Conservation (phyloP, 2,113 vertebrate species). For the Empidonax alnorum region DNA sequence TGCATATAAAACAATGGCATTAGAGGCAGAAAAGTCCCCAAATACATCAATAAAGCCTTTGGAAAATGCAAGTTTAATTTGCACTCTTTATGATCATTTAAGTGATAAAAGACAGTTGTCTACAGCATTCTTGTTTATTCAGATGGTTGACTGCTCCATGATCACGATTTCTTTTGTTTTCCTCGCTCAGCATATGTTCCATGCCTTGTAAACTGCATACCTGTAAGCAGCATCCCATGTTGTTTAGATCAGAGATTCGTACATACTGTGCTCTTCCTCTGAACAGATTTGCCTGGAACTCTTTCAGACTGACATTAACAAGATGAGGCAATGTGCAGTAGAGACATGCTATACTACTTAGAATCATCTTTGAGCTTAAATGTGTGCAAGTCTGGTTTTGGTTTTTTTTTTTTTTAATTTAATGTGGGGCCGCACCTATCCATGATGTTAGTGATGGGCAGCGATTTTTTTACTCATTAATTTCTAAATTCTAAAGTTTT, state of each 20-base stretch:
- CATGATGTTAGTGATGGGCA: not conserved
- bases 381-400: not conserved
- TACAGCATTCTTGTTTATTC: not conserved
- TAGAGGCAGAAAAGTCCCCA: not conserved
- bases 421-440: not conserved
- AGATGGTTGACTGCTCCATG: not conserved
- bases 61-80: not conserved
- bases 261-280: slow-evolving; percentile 44
- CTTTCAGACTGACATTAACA: slow-evolving; percentile 38
- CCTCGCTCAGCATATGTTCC: slow-evolving; percentile 28
- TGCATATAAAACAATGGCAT: not conserved
- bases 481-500: not conserved
- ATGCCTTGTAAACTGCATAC: slow-evolving; percentile 15
- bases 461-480: not conserved
- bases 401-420: not conserved
- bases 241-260: not conserved
- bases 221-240: slow-evolving; percentile 11
- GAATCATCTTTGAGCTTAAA: not conserved
- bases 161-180: slow-evolving; percentile 35
- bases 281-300: slow-evolving; percentile 44
- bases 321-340: not conserved
- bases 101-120: not conserved
- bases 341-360: not conserved
- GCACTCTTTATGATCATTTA: not conserved
- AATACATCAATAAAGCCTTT: not conserved